Base-by-base conservation (phyloP, 2,113 vertebrate species). In the Carollia perspicillata region DNA sequence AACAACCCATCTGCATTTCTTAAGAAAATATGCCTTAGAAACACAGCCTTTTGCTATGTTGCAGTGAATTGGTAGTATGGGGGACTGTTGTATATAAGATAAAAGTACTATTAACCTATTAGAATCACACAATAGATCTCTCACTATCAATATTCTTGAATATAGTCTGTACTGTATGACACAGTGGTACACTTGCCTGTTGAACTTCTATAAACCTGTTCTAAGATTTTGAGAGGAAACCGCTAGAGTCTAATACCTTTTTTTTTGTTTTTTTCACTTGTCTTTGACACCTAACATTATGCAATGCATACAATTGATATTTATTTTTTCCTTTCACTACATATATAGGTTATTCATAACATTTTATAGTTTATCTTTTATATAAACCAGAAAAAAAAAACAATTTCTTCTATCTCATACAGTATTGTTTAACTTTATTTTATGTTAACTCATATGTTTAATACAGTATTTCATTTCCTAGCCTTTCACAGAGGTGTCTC, bases 281-380 rank as follows among this genome's bases (percentile, higher is more conserved):
- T 55, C 28, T 17, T 2, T 33, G 40, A 80, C 68, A 63, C 4
- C 47, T 49, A 93, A 53, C 18, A 91, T 13, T 92, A 22, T 58
- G 14, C 71, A 53, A 33, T 68, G 86, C 37, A 83, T 30, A 86
- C 33, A 83, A 78, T 17, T 53, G 20, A 22, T 42, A 55, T 49
- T 79, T 83, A 53, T 35, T 51, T 65, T 90, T 72, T 87, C 37
- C 26, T 94, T 93, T 90, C 71, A 28, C 55, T 93, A 17, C 10
- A 26, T 13, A 20, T 47, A 30, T 60, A 37, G 40, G n/a, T 51
- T 93, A 47, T 13, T 90, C 6, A 58, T 90, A 90, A 44, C 49
- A 96, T 84, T 92, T 95, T 23, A 33, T 85, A 72, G 5, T 93
- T 92, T 90, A 51, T 58, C 10, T 88, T 94, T 87, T 49, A 5